Evolutionary conservation across 2,797 vertebrate genomes (phyloP).

Genomic region (Cryptoprocta ferox): DNA sequence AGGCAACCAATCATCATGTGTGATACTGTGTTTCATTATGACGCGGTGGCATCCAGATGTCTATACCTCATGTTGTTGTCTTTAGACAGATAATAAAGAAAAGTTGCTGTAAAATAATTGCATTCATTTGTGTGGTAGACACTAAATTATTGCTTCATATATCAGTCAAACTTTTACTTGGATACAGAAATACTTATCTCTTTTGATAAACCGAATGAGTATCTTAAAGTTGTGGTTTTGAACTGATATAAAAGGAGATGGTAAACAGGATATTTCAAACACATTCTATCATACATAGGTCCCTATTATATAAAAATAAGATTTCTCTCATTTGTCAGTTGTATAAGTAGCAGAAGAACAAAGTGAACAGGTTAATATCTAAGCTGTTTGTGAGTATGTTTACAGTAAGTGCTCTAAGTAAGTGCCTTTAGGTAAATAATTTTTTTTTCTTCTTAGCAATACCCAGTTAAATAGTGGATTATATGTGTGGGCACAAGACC

Average conservation of each 20-base stretch:
- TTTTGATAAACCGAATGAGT: slow-evolving; percentile 26
- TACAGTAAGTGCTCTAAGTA: background rate
- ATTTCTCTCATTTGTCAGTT: background rate
- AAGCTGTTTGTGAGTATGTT: background rate
- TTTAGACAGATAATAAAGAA: background rate
- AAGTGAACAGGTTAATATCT: background rate
- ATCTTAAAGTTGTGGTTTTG: background rate
- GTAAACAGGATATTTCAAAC: background rate
- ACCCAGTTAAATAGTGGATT: background rate
- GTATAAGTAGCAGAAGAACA: background rate
- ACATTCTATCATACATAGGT: background rate
- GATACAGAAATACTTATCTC: background rate
- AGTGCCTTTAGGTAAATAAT: background rate
- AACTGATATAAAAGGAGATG: background rate
- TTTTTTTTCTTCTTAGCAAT: background rate
- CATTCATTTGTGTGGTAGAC: background rate
- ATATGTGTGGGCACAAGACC: background rate
- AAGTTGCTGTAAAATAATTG: background rate
- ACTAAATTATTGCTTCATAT: background rate
- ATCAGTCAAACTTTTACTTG: slow-evolving; percentile 7
- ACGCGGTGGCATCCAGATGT: slow-evolving; percentile 40
- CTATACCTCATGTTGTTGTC: background rate
- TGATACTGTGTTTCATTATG: slow-evolving; percentile 48
- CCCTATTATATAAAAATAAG: background rate
- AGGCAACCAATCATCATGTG: background rate